Base-by-base conservation (phyloP, 2,113 vertebrate species). In the Trematomus loennbergii region DNA sequence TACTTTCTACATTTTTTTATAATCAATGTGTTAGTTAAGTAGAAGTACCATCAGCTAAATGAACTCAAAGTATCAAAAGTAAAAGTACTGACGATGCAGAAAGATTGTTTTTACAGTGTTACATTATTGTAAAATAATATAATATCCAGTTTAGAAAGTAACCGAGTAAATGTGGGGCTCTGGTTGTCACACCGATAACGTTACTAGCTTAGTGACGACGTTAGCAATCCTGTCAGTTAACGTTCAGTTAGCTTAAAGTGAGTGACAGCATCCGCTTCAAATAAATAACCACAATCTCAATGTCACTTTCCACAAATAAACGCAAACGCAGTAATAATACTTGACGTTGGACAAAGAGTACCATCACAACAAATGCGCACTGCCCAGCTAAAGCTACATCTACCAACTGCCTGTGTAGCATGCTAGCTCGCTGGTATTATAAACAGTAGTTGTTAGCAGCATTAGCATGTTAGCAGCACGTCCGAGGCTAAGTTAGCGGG, bases 381-480 rank as follows among this genome's bases (percentile, higher is more conserved):
- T 12, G 13, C 15, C 53, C 48, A 15, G 76, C 76, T 76, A 66
- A 46, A 58, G 77, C 70, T 78, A 71, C 66, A 78, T 81, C 81
- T 81, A 71, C 64, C 73, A 45, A 55, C 9, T 60, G n/a, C 33
- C 40, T 2, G 6, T 53, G 55, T 79, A 86, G 81, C 79, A 77
- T 73, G 78, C 81, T 85, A 87, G 83, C 75, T 59, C 25, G 1
- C 20, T 10, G 40, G 6, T 10, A 36, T 57, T 71, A 74, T 57
- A 66, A 72, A 69, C 62, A 12, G 86, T 43, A 57, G 52, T 43
- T 40, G 36, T 40, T 40, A 40, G 36, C 9, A 80, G 46, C 77
- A 20, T 75, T 92, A 92, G 91, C 93, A 3, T 83, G 75, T 73
- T 93, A 93, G 90, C 90, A 61, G 40, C 40, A 7, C 46, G 68